These are phyloP conservation scores for Lucilia sericata DNA, from an alignment of 1,140 invertebrate species.

Conservation along the genomic window DNA sequence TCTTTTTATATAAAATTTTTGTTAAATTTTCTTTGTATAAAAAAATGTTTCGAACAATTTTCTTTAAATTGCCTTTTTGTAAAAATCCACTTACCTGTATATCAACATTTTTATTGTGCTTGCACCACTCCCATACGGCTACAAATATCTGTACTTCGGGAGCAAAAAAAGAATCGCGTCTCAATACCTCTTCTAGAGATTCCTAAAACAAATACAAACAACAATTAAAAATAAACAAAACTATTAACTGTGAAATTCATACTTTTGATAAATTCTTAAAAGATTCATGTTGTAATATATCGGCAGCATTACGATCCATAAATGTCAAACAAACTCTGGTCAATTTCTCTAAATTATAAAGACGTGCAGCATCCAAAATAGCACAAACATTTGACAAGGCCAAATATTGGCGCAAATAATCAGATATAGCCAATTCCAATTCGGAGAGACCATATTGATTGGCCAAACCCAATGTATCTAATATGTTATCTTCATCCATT, in stretches of 20 bases:
- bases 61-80: neutral
- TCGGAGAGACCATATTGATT: slow-evolving; percentile 96
- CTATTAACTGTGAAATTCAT: slow-evolving; percentile 38
- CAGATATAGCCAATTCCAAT: slow-evolving; percentile 90
- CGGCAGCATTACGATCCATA: slow-evolving; percentile 88
- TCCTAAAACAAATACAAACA: slow-evolving; percentile 69
- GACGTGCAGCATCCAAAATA: slow-evolving; percentile 89
- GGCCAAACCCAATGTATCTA: slow-evolving; percentile 89
- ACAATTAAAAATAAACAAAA: neutral
- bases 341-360: slow-evolving; percentile 74
- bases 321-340: slow-evolving; percentile 81
- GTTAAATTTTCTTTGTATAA: no score
- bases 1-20: no score
- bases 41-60: no score
- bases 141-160: slow-evolving; percentile 95
- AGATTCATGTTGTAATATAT: slow-evolving; percentile 85
- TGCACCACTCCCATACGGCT: slow-evolving; percentile 88
- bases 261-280: slow-evolving; percentile 89
- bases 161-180: slow-evolving; percentile 95
- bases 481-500: slow-evolving; percentile 86
- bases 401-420: slow-evolving; percentile 90
- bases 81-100: slow-evolving; percentile 65
- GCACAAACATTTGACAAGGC: slow-evolving; percentile 91
- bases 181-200: slow-evolving; percentile 85
- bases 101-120: slow-evolving; percentile 78